A percentile compares a stretch with the other conserved stretches of the same genome.
phyloP scores from a whole-genome alignment of 2,888 invertebrate species.

The Parnassius orleans region DNA sequence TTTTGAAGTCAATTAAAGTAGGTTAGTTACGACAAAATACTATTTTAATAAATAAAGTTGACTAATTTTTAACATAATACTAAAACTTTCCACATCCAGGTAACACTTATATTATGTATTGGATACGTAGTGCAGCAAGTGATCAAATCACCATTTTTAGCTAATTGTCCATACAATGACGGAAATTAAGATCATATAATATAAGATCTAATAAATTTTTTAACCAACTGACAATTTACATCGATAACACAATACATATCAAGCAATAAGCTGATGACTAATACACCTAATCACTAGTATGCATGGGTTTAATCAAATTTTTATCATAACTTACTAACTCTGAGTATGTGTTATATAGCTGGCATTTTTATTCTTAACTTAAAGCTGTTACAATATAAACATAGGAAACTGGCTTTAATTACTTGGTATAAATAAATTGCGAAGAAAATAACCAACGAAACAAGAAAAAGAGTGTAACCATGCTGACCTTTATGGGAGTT shows the following conservation, averaged over 20 bases:
- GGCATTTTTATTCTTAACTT: too few relatives aligned
- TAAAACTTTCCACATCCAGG: neutral
- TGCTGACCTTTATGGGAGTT: too few relatives aligned
- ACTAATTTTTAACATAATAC: constrained; percentile 22
- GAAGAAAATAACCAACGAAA: too few relatives aligned
- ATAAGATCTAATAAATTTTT: neutral
- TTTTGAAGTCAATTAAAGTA: neutral
- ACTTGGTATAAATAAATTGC: too few relatives aligned
- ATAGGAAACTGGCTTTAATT: too few relatives aligned
- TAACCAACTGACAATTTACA: neutral
- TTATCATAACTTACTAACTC: too few relatives aligned
- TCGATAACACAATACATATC: neutral
- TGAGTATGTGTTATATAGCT: too few relatives aligned
- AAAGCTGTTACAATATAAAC: too few relatives aligned
- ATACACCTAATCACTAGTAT: too few relatives aligned
- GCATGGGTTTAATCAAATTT: too few relatives aligned
- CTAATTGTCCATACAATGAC: neutral
- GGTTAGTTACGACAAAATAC: neutral
- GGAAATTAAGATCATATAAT: constrained; percentile 3
- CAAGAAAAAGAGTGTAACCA: too few relatives aligned
- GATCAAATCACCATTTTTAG: neutral
- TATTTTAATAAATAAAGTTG: constrained; percentile 23
- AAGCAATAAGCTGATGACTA: neutral
- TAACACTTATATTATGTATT: neutral
- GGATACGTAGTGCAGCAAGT: neutral